Evolutionary conservation across 2,888 invertebrate genomes (phyloP), one percentile per base, ranked within the genome.

Genomic region (Melinaea marsaeus): DNA sequence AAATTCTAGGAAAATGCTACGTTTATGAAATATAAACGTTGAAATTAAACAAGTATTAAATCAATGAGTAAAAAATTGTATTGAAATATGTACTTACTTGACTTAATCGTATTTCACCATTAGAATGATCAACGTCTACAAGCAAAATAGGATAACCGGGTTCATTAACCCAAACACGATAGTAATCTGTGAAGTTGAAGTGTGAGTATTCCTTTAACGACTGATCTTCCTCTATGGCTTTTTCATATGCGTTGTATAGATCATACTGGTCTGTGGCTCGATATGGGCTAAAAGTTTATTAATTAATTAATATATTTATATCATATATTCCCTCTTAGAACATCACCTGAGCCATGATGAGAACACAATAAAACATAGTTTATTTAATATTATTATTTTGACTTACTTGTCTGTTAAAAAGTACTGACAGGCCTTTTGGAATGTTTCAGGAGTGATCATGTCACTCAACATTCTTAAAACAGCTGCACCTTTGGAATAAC

Each of bases 401-500:
- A 81, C 90, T 88, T 76, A 94, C 94, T 90, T 87, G n/a, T 78
- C 73, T 3, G 62, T 62, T 55, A 95, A 78, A 65, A 89, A 88
- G 68, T 79, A 75, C 65, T 71, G 72, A 57, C 81, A 82, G 62
- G 83, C 81, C 66, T 85, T 85, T 59, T 74, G 72, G 66, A 82
- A 80, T n/a, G 83, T 85, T 45, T 73, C 79, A 46, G 75, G 74
- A 0, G 86, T 79, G 6, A 90, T 84, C 67, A 90, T 84, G 60
- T 88, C 77, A 1, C 71, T 77, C 2, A 86, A 83, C 90, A 88
- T 88, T 64, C 88, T 80, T 2, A 90, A 71, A 66, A 91, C 86
- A 2, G 88, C 73, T 13, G 89, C 92, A 0, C 92, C 94, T 81
- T 95, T 95, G 33, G 92, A 92, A 71, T 95, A 95, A 4, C 94